A percentile compares a stretch with the other conserved stretches of the same genome.
These are phyloP conservation scores for Chondrosia reniformis DNA, from an alignment of 37 sponge, comb jelly and placozoan genomes.

Conservation along the genomic window DNA sequence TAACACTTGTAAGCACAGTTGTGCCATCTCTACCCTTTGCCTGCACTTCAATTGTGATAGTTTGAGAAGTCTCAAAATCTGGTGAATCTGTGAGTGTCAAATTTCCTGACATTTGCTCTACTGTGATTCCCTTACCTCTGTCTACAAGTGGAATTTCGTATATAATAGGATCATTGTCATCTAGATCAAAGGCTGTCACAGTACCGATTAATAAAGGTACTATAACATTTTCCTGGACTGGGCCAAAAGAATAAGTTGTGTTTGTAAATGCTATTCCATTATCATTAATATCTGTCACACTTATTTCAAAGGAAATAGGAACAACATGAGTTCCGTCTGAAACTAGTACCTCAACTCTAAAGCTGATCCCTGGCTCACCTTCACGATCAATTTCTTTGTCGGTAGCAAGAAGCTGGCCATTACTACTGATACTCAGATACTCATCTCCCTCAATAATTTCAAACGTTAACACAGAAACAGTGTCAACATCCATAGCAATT, in stretches of 20 bases:
- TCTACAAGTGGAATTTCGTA: background rate
- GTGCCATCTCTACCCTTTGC: conserved; percentile 24
- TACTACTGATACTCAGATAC: background rate
- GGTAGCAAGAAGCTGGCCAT: background rate
- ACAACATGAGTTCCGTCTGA: conserved; percentile 22
- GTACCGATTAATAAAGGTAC: background rate
- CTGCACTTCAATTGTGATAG: conserved; percentile 28
- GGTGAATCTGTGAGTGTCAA: conserved; percentile 15
- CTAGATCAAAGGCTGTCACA: conserved; percentile 1
- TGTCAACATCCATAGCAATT: conserved; percentile 62
- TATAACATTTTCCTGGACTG: background rate
- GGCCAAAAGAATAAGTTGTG: background rate
- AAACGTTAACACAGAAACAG: conserved; percentile 17
- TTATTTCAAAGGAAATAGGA: conserved; percentile 38
- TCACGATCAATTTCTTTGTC: conserved; percentile 5
- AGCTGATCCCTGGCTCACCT: background rate
- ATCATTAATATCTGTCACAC: conserved; percentile 62
- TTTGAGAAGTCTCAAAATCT: background rate
- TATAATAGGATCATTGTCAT: background rate
- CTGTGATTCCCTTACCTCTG: background rate
- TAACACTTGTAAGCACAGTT: conserved; percentile 27
- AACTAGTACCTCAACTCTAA: background rate
- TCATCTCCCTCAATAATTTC: background rate
- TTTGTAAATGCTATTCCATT: conserved; percentile 11
- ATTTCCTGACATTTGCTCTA: conserved; percentile 20